Evolutionary conservation across 2,888 invertebrate genomes (phyloP).

Genomic region (Stegophylla sp.): DNA sequence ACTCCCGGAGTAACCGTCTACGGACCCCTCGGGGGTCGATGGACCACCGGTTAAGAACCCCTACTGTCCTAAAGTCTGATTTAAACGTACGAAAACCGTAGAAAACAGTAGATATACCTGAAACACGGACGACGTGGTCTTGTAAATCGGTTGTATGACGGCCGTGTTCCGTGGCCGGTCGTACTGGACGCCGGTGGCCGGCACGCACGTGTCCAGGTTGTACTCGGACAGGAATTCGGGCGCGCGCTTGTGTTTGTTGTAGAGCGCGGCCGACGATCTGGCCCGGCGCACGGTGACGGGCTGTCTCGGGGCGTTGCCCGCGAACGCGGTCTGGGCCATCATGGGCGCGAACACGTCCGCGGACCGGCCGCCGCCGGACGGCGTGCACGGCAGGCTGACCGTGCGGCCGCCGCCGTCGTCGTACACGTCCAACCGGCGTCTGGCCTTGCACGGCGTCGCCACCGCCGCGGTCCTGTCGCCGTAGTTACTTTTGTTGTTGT

Average conservation of each 20-base stretch:
- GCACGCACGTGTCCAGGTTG: constrained; percentile 53
- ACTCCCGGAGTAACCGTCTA: too few species aligned
- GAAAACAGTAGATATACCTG: constrained; percentile 12
- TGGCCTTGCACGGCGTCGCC: constrained; percentile 48
- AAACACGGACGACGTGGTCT: constrained; percentile 46
- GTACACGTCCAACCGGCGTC: constrained; percentile 56
- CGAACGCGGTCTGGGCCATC: constrained; percentile 45
- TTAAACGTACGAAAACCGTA: too few species aligned
- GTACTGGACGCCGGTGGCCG: constrained; percentile 53
- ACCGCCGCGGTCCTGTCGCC: background rate
- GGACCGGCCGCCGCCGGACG: constrained; percentile 38
- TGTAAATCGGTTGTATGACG: constrained; percentile 66
- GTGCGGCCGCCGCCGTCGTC: background rate
- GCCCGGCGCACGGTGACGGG: constrained; percentile 25
- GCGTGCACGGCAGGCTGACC: constrained; percentile 45
- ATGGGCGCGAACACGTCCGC: constrained; percentile 59
- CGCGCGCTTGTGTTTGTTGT: constrained; percentile 51
- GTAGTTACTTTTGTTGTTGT: background rate
- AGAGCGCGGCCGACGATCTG: constrained; percentile 48
- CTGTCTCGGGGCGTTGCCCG: background rate
- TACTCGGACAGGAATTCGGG: constrained; percentile 53
- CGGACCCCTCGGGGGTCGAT: too few species aligned
- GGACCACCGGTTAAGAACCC: too few species aligned
- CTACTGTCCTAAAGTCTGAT: too few species aligned
- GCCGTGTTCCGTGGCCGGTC: constrained; percentile 66